Base-by-base conservation (phyloP, 2,797 vertebrate species). In the Sparidentex hasta region DNA sequence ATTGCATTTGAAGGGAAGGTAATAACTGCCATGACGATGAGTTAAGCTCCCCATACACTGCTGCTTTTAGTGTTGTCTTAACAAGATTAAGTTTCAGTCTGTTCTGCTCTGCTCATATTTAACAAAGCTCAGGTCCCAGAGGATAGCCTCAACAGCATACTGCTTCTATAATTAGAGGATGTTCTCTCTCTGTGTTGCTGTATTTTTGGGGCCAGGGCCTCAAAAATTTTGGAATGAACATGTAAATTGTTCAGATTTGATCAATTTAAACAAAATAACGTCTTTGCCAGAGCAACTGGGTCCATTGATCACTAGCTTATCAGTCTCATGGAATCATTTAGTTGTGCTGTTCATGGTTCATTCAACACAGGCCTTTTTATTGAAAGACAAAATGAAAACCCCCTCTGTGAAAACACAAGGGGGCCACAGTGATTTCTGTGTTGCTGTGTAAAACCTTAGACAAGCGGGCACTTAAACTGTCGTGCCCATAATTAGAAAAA, bases 91-190 rank as follows among this genome's bases (percentile, higher is more conserved):
- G 63, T 41, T 63, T 61, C 68, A 59, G 74, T 63, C 48, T 70
- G 33, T 61, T 38, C 66, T 46, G 50, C 72, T 74, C 56, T 61
- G 52, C 64, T 70, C 66, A 57, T 64, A 61, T 86, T 80, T 64
- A 80, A 62, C 75, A 82, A 81, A 73, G 52, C 79, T 80, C 58
- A 62, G 47, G 72, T 47, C 90, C 80, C 78, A 69, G 13, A 80
- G 80, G 84, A 87, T 65, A 66, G 71, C 57, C 75, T 80, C 76
- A 59, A 11, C 56, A 27, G 62, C 59, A 68, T 83, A 71, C 74
- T 74, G 62, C 21, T 55, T 71, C 85, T 87, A 78, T 89, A 89
- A 90, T 88, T 88, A 84, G 82, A 84, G 55, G 47, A 65, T 65
- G 51, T 78, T 72, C 57, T 83, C 47, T 43, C 41, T 16, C 46